A percentile compares a stretch with the other conserved stretches of the same genome.
Conservation (phyloP, 64 coral and sea anemone species). For the Actinia equina region DNA sequence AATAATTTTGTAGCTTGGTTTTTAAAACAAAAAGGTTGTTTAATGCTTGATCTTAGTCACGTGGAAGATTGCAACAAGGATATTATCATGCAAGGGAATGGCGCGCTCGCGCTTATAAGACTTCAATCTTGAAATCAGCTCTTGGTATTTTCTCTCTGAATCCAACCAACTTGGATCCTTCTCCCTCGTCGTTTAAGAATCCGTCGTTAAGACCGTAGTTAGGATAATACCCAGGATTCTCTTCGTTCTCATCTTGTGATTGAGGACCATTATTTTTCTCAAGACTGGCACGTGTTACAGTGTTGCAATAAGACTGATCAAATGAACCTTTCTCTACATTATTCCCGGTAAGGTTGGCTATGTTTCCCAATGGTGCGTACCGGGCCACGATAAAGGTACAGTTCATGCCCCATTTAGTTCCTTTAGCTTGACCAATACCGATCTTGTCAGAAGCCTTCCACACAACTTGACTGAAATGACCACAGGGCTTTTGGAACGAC, state of each 20-base stretch:
- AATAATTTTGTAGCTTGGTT: no score
- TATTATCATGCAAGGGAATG: no score
- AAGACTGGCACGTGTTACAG: slow-evolving; percentile 12
- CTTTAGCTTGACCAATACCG: slow-evolving; percentile 59
- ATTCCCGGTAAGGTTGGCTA: slow-evolving; percentile 50
- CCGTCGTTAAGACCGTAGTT: background rate
- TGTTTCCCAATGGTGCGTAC: slow-evolving; percentile 65
- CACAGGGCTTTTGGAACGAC: slow-evolving; percentile 72
- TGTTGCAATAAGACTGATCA: slow-evolving; percentile 77
- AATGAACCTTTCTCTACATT: slow-evolving; percentile 81
- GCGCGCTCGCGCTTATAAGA: no score
- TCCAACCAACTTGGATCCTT: background rate
- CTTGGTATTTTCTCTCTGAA: slow-evolving; percentile 26
- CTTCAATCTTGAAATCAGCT: background rate
- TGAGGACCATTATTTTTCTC: background rate
- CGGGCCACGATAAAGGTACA: slow-evolving; percentile 89
- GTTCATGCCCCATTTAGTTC: slow-evolving; percentile 80
- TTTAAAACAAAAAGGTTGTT: no score
- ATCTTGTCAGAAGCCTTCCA: slow-evolving; percentile 71
- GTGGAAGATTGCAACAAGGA: no score
- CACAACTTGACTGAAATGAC: slow-evolving; percentile 81
- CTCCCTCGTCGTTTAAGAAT: slow-evolving; percentile 10
- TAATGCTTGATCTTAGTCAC: no score
- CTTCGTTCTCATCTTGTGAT: background rate
- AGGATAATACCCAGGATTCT: background rate